These are phyloP conservation scores for Rhorus exstirpatorius DNA, from an alignment of 2,888 invertebrate species.

Conservation along the genomic window DNA sequence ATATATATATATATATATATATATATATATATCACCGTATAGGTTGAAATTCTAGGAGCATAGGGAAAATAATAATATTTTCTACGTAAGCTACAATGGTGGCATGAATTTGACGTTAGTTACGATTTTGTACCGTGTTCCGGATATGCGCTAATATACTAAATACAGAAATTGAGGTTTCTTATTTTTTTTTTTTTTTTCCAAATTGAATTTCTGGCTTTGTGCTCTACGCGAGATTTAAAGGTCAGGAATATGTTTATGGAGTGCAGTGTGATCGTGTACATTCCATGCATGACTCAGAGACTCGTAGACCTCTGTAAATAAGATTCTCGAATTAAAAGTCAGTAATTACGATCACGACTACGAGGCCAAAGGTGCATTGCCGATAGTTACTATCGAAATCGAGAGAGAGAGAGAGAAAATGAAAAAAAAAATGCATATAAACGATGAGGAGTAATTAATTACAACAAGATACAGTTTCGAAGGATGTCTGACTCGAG, in stretches of 20 bases:
- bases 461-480: constrained; percentile 36
- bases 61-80: constrained; percentile 43
- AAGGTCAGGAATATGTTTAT: constrained; percentile 38
- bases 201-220: constrained; percentile 11
- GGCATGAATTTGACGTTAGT: constrained; percentile 33
- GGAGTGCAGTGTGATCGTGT: constrained; percentile 45
- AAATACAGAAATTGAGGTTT: neutral
- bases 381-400: constrained; percentile 56
- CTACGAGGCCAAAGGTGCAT: constrained; percentile 60
- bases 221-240: neutral
- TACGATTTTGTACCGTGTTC: constrained; percentile 32
- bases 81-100: constrained; percentile 39
- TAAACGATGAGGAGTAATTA: constrained; percentile 40
- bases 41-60: constrained; percentile 9
- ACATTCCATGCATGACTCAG: constrained; percentile 62
- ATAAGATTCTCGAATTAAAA: constrained; percentile 27
- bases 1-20: too few species aligned
- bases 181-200: neutral
- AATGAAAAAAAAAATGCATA: constrained; percentile 13
- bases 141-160: constrained; percentile 23
- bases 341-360: constrained; percentile 33
- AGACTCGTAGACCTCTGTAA: constrained; percentile 49
- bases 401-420: neutral
- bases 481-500: constrained; percentile 30
- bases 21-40: constrained; percentile 10